These are phyloP conservation scores for Eucidaris tribuloides DNA, from an alignment of 35 echinoderm and acorn worm species.

Conservation along the genomic window DNA sequence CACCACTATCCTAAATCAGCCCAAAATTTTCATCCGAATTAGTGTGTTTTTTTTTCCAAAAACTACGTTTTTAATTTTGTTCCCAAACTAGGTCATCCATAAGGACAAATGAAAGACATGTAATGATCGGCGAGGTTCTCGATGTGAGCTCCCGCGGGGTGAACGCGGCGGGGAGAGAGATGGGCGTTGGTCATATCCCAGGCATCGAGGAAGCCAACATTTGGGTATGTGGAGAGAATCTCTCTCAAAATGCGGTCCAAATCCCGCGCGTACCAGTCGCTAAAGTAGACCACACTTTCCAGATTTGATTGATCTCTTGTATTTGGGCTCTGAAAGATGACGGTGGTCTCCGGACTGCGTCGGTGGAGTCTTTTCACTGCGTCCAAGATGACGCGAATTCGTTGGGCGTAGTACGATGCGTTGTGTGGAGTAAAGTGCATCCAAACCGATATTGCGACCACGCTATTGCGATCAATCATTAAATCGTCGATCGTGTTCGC, in stretches of 20 bases:
- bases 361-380: neutral
- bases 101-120: neutral
- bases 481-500: conserved; percentile 14
- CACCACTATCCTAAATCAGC: too few relatives aligned
- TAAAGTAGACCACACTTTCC: neutral
- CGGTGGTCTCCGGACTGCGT: neutral
- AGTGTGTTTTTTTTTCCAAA: too few relatives aligned
- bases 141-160: neutral
- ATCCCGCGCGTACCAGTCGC: conserved; percentile 1
- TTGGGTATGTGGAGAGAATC: neutral
- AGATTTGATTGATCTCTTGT: neutral
- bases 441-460: neutral
- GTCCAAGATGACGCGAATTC: neutral
- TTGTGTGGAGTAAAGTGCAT: conserved; percentile 8
- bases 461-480: neutral
- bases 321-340: neutral
- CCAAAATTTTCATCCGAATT: too few relatives aligned
- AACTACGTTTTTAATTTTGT: too few relatives aligned
- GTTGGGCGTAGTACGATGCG: neutral
- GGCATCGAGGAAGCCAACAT: neutral
- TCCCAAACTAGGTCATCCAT: neutral
- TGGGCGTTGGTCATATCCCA: conserved; percentile 29
- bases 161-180: neutral
- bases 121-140: neutral
- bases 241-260: neutral